Evolutionary conservation across 2,888 invertebrate genomes (phyloP).

Genomic region (Argyresthia albistria): DNA sequence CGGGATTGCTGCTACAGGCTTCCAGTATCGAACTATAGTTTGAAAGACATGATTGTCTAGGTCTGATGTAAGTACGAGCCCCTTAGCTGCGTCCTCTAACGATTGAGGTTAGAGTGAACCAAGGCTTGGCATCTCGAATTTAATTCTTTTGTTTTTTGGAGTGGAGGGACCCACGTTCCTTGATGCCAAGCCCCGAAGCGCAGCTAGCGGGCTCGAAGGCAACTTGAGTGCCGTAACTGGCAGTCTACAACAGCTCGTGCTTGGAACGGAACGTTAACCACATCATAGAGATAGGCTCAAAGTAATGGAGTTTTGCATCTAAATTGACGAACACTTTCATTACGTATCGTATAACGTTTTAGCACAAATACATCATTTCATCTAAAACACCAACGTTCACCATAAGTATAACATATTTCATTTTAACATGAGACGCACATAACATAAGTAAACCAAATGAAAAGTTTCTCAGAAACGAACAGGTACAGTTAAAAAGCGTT

Average conservation of each 20-base stretch:
- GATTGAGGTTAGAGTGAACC: not conserved
- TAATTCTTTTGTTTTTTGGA: not conserved
- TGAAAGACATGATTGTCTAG: not conserved
- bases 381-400: conserved; percentile 28
- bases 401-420: not conserved
- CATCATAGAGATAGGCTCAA: conserved; percentile 44
- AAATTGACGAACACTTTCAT: conserved; percentile 61
- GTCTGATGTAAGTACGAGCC: not conserved
- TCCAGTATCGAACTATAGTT: conserved; percentile 25
- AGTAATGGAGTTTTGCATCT: conserved; percentile 53
- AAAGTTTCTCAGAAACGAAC: conserved; percentile 33
- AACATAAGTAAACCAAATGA: conserved; percentile 50
- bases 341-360: conserved; percentile 71
- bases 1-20: conserved; percentile 40
- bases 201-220: conserved; percentile 1
- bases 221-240: conserved; percentile 20
- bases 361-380: conserved; percentile 55
- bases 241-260: conserved; percentile 47
- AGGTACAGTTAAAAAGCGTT: conserved; percentile 1
- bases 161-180: not conserved
- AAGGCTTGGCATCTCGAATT: not conserved
- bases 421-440: conserved; percentile 40
- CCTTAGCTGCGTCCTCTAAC: not conserved
- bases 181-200: not conserved
- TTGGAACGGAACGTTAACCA: conserved; percentile 47